These are phyloP conservation scores for Eublepharis macularius DNA, from an alignment of 2,113 vertebrate genomes.

Conservation along the genomic window DNA sequence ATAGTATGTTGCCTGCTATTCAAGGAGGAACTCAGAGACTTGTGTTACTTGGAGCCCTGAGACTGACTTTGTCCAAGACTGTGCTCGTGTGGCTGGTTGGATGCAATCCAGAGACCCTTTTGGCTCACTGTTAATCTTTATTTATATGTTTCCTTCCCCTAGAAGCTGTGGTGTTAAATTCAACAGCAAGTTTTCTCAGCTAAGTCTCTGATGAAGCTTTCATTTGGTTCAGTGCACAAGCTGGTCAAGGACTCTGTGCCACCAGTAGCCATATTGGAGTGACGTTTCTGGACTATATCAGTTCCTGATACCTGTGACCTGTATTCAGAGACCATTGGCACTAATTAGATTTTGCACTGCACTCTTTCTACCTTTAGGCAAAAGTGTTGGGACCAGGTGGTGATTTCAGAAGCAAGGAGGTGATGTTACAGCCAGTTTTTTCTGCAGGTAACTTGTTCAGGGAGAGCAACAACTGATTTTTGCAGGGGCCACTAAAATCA, in stretches of 20 bases:
- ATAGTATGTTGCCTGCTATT: slow-evolving; percentile 48
- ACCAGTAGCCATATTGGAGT: slow-evolving; percentile 10
- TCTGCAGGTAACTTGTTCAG: slow-evolving; percentile 30
- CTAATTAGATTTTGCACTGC: slow-evolving; percentile 55
- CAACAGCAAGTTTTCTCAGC: slow-evolving; percentile 55
- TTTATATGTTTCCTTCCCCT: slow-evolving; percentile 68
- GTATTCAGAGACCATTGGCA: slow-evolving; percentile 52
- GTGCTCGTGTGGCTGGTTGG: slow-evolving; percentile 51
- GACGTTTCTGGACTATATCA: slow-evolving; percentile 52
- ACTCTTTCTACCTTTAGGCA: slow-evolving; percentile 36
- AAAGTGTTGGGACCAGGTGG: slow-evolving; percentile 30
- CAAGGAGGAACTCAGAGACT: slow-evolving; percentile 42
- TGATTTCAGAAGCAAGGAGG: slow-evolving; percentile 34
- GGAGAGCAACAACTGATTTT: slow-evolving; percentile 21
- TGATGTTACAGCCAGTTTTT: slow-evolving; percentile 34
- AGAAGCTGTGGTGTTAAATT: slow-evolving; percentile 53
- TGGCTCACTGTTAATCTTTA: slow-evolving; percentile 65
- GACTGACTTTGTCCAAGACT: slow-evolving; percentile 55
- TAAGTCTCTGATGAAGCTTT: slow-evolving; percentile 50
- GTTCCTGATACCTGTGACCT: background rate
- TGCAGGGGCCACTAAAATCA: background rate
- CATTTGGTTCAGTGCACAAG: slow-evolving; percentile 41
- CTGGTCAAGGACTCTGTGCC: slow-evolving; percentile 36
- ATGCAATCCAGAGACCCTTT: slow-evolving; percentile 60
- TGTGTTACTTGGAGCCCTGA: slow-evolving; percentile 4